phyloP scores from a whole-genome alignment of 2,113 vertebrate genomes.

The Myotis yumanensis region DNA sequence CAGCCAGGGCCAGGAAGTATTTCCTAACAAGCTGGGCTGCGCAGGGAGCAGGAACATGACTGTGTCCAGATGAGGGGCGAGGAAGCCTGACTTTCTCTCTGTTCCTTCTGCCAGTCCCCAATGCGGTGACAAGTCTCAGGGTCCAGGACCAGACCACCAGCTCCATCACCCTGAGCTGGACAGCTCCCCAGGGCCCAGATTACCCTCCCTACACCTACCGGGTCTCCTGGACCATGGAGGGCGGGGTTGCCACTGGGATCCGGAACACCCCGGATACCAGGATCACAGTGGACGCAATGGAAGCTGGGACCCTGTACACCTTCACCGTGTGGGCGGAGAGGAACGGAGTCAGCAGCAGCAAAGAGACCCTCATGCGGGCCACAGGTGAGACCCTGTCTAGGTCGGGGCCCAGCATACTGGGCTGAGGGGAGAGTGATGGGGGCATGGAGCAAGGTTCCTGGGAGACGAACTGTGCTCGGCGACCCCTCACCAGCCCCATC shows the following conservation, averaged over 20 bases:
- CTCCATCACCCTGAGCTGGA: constrained; percentile 55
- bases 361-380: rapidly evolving
- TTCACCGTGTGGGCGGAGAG: background rate
- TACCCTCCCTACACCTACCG: background rate
- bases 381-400: background rate
- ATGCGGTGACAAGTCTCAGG: background rate
- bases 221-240: background rate
- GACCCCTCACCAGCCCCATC: too few species aligned
- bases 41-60: rapidly evolving
- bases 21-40: too few species aligned
- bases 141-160: background rate
- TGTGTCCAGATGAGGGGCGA: rapidly evolving
- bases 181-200: rapidly evolving
- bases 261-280: rapidly evolving
- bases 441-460: background rate
- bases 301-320: background rate
- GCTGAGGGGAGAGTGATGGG: background rate
- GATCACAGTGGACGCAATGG: rapidly evolving
- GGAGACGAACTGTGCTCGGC: background rate
- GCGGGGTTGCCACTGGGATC: rapidly evolving
- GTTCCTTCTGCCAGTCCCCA: background rate
- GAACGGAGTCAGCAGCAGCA: background rate
- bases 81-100: background rate
- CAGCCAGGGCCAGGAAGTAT: background rate
- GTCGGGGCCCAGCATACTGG: background rate